Base-by-base conservation (phyloP, 2,888 invertebrate species). In the Hemicrepidius hirtus region DNA sequence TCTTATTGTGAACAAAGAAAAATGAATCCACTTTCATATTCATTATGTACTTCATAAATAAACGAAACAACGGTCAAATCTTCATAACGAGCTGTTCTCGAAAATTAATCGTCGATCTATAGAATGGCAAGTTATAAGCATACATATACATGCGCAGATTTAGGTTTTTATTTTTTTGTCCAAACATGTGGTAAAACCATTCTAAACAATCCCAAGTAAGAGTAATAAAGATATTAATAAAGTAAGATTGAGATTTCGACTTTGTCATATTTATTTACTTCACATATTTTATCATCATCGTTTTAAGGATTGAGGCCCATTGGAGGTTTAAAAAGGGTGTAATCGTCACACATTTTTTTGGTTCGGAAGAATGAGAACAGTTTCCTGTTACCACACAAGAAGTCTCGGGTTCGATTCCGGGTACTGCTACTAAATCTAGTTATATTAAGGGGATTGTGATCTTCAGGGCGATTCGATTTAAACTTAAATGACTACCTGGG, bases 21-120 rank as follows among this genome's bases (percentile, higher is more conserved):
- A 77, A 76, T 75, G 75, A 68, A 65, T 50, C 70, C 44, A 66
- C 71, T 72, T 77, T 75, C 72, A 68, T 68, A 76, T 75, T 76
- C 74, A 76, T 75, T 76, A 77, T 65, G 37, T 62, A 53, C 62
- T 59, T 66, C 57, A 70, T 73, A 66, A 75, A 75, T 72, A 66
- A 72, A 50, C 57, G 44, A 53, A 53, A 73, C 41, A 57, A 67
- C 66, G 32, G 55, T 57, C 63, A 68, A 72, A 65, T 66, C 49
- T 66, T 73, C 70, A 68, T 64, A 60, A 49, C 59, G 40, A 72
- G 50, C 68, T 21, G 55, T 64, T 20, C 50, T 28, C 24, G 68
- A 68, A 73, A 73, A 73, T 73, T 73, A 73, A 73, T 73, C 65
- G 68, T 64, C 60, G 57, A 64, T 57, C 32, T 44, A 53, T 55